Evolutionary conservation across 2,888 invertebrate species (phyloP).

Genomic region (Eledona agricola): DNA sequence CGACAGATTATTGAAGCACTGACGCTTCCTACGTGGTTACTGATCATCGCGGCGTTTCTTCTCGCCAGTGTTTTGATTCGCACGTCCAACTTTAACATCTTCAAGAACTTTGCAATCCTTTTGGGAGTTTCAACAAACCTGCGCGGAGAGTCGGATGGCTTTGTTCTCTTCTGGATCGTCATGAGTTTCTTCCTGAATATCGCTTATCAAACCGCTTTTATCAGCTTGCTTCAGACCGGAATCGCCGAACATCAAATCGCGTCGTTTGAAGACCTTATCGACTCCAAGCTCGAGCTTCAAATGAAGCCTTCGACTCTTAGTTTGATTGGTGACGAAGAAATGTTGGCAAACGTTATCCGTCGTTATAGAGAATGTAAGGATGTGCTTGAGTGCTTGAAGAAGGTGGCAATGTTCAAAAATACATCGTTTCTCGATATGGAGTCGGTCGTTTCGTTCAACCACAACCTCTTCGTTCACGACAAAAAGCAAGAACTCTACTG

Average conservation of each 20-base stretch:
- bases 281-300: slow-evolving; percentile 6
- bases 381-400: background rate
- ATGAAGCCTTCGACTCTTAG: slow-evolving; percentile 1
- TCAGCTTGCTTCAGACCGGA: slow-evolving; percentile 4
- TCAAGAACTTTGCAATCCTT: slow-evolving; percentile 14
- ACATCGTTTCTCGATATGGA: background rate
- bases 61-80: background rate
- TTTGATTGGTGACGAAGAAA: background rate
- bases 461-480: slow-evolving; percentile 1
- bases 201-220: slow-evolving; percentile 9
- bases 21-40: slow-evolving; percentile 26
- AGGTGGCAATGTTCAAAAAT: slow-evolving; percentile 5
- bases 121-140: slow-evolving; percentile 1
- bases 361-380: background rate
- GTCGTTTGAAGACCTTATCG: background rate
- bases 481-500: slow-evolving; percentile 1
- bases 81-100: no score
- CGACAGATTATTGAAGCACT: slow-evolving; percentile 38
- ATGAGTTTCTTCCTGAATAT: slow-evolving; percentile 5
- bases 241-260: slow-evolving; percentile 1
- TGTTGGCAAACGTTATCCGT: background rate
- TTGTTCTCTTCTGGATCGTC: slow-evolving; percentile 5
- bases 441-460: background rate
- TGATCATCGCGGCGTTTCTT: slow-evolving; percentile 2
- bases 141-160: background rate